A percentile compares a stretch with the other conserved stretches of the same genome.
phyloP scores from a whole-genome alignment of 2,113 vertebrate genomes.

The Acanthochromis polyacanthus region DNA sequence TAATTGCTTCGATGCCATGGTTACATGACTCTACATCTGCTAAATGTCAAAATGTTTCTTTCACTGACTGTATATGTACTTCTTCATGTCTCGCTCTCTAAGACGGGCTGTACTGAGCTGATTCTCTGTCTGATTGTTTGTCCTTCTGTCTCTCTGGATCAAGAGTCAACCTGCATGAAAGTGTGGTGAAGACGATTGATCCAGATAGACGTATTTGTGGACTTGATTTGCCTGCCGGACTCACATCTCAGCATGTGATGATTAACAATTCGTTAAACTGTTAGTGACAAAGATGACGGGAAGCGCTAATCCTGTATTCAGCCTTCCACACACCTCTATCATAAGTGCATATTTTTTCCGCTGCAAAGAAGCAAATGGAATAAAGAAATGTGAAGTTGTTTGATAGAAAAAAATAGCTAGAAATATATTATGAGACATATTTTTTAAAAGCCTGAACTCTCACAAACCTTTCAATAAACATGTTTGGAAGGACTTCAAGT shows the following conservation, averaged over 20 bases:
- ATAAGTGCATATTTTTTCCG: slow-evolving; percentile 1
- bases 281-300: too few relatives aligned
- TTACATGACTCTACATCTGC: slow-evolving; percentile 23
- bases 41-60: slow-evolving; percentile 53
- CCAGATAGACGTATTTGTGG: too few relatives aligned
- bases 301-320: not conserved
- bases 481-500: not conserved
- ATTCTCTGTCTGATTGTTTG: not conserved
- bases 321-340: not conserved
- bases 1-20: slow-evolving; percentile 29
- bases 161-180: not conserved
- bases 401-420: not conserved
- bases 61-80: slow-evolving; percentile 8
- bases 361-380: slow-evolving; percentile 2
- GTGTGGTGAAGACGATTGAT: not conserved
- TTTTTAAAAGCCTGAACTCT: not conserved
- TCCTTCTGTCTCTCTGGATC: not conserved
- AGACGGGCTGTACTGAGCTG: not conserved
- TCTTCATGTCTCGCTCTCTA: slow-evolving; percentile 12
- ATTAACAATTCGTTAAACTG: too few relatives aligned
- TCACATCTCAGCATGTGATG: too few relatives aligned
- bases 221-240: too few relatives aligned
- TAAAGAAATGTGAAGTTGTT: slow-evolving; percentile 11
- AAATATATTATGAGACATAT: not conserved
- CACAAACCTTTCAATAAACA: not conserved